Evolutionary conservation across 2,888 invertebrate species (phyloP).

Genomic region (Trypoxylon attenuatum): DNA sequence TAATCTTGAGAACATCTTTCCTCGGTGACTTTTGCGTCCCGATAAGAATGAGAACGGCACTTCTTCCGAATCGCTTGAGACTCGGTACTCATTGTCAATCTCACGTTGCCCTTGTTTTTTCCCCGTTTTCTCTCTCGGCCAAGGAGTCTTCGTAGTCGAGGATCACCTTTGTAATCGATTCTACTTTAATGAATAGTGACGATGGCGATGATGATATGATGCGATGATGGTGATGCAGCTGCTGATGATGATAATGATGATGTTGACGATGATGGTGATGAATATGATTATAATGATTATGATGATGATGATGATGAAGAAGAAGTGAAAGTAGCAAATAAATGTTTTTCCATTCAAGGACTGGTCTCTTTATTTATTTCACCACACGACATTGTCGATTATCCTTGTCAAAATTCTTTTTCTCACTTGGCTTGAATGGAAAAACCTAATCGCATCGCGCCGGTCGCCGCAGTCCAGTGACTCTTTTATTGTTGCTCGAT

Average conservation of each 20-base stretch:
- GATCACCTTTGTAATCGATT: constrained; percentile 43
- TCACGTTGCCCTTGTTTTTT: constrained; percentile 17
- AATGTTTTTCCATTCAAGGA: constrained; percentile 74
- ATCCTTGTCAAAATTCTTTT: constrained; percentile 68
- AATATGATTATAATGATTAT: constrained; percentile 43
- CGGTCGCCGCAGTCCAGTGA: too few relatives aligned
- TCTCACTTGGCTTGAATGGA: constrained; percentile 74
- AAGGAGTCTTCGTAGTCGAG: constrained; percentile 33
- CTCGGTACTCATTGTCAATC: constrained; percentile 24
- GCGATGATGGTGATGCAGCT: constrained; percentile 38
- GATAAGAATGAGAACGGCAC: constrained; percentile 12
- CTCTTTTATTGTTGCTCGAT: too few relatives aligned
- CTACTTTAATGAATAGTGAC: constrained; percentile 41
- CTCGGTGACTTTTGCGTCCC: neutral
- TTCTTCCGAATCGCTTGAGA: constrained; percentile 36
- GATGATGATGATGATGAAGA: constrained; percentile 48
- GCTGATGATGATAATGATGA: constrained; percentile 42
- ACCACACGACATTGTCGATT: constrained; percentile 64
- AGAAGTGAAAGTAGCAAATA: constrained; percentile 70
- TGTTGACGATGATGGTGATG: constrained; percentile 52
- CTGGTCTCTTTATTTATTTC: constrained; percentile 71
- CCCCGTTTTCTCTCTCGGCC: constrained; percentile 13
- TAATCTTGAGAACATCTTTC: constrained; percentile 20
- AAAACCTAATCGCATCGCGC: constrained; percentile 59
- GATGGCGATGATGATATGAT: constrained; percentile 18